phyloP scores from a whole-genome alignment of 2,113 vertebrate genomes.

The Dromas ardeola region DNA sequence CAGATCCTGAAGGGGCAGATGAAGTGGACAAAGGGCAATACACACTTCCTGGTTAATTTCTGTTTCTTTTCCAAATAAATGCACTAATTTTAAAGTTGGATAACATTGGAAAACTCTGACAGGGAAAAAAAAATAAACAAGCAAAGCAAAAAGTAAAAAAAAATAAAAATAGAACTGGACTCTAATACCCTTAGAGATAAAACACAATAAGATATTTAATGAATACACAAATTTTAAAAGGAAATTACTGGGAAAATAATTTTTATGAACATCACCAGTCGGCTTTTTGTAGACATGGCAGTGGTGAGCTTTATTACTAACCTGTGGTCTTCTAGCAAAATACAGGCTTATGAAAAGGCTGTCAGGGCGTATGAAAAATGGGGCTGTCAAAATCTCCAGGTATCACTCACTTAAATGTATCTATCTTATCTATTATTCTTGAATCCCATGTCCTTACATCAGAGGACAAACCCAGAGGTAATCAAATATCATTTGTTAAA shows the following conservation, averaged over 20 bases:
- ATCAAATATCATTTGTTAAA: background rate
- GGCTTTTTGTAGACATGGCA: background rate
- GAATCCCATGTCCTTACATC: background rate
- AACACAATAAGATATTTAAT: background rate
- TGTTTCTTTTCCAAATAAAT: background rate
- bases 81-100: background rate
- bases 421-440: background rate
- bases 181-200: background rate
- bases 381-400: background rate
- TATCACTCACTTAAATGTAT: background rate
- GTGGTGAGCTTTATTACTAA: background rate
- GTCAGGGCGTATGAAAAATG: background rate
- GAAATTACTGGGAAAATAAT: background rate
- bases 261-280: background rate
- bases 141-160: background rate
- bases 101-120: background rate
- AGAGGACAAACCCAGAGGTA: background rate
- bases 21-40: background rate
- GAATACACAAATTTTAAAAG: background rate
- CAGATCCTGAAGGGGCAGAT: background rate
- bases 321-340: background rate
- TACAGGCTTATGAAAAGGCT: background rate
- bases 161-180: background rate
- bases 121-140: background rate
- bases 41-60: background rate